Base-by-base conservation (phyloP, 2,113 vertebrate genomes). In the Prochilodus magdalenae region DNA sequence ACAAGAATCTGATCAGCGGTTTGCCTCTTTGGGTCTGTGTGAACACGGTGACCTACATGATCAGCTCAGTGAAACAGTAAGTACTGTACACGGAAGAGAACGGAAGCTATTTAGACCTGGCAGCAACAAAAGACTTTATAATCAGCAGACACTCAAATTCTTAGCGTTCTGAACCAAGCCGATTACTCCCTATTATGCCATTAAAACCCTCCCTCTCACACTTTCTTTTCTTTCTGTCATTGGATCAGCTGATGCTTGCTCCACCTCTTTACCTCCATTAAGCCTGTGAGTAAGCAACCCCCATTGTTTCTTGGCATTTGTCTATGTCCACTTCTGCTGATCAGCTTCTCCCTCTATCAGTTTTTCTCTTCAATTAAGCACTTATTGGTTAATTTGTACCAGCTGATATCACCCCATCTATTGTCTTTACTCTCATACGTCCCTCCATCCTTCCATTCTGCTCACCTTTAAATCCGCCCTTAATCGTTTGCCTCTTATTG, bases 161-260 rank as follows among this genome's bases (percentile, higher is more conserved):
- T 57, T 18, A 51, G 44, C 51, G 66, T 44, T 65, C 20, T 26
- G 57, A 62, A 75, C 49, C 66, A 80, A 83, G 72, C 76, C 27
- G 73, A 79, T 86, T 83, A 86, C 36, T 30, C 22, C 47, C 40
- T 55, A 76, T 82, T 80, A 83, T 29, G 10, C 8, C 57, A 65
- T 72, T 75, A 75, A 82, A 67, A 75, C 73, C 24, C 63, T 62
- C 53, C 13, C 40, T 76, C 36, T 63, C 65, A 20, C 55, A 71
- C 60, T 30, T 62, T 62, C 70, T 63, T 30, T 44, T 26, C 10
- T 73, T 60, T 60, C 77, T 71, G 22, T 59, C 73, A 79, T 79
- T 79, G 57, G 63, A 47, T 83, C 76, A 75, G 84, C 84, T 79
- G 80, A 82, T 82, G 36, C 27, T 75, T 30, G 73, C 71, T 20